A percentile compares a stretch with the other conserved stretches of the same genome.
Evolutionary conservation across 2,888 invertebrate species (phyloP).

Genomic region (Cerastoderma edule): DNA sequence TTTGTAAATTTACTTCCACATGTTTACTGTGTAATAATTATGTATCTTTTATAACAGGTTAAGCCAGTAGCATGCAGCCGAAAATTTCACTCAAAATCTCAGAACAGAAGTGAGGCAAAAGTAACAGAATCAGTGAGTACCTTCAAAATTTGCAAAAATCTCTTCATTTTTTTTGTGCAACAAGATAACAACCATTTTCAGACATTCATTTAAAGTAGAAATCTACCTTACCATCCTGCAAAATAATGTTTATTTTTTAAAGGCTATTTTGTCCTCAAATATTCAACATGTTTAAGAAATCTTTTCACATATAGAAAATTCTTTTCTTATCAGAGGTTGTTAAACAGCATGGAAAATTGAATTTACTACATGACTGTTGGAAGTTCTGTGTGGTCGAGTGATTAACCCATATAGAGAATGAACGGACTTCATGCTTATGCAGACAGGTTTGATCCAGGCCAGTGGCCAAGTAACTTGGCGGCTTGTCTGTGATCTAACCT

Average conservation of each 20-base stretch:
- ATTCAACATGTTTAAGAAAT: neutral
- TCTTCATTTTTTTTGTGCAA: neutral
- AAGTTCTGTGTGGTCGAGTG: too few species aligned
- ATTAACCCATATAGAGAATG: too few species aligned
- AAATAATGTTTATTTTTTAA: too few species aligned
- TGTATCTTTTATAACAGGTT: neutral
- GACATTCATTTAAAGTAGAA: neutral
- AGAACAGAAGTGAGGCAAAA: slow-evolving; percentile 6
- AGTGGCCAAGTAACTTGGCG: too few species aligned
- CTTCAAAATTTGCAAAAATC: too few species aligned
- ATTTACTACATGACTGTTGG: too few species aligned
- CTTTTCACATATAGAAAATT: neutral
- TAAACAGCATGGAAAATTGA: too few species aligned
- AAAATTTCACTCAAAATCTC: slow-evolving; percentile 3
- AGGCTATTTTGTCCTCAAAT: neutral
- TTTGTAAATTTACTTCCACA: neutral
- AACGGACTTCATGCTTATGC: too few species aligned
- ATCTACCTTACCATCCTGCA: too few species aligned
- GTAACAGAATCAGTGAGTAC: slow-evolving; percentile 14
- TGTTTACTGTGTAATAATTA: neutral
- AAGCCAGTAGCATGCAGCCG: neutral
- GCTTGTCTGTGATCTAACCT: too few species aligned
- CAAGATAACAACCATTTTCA: neutral
- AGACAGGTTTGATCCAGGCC: too few species aligned
- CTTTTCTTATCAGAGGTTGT: too few species aligned